Conservation (phyloP, 2,888 invertebrate genomes). For the Nebria salina region DNA sequence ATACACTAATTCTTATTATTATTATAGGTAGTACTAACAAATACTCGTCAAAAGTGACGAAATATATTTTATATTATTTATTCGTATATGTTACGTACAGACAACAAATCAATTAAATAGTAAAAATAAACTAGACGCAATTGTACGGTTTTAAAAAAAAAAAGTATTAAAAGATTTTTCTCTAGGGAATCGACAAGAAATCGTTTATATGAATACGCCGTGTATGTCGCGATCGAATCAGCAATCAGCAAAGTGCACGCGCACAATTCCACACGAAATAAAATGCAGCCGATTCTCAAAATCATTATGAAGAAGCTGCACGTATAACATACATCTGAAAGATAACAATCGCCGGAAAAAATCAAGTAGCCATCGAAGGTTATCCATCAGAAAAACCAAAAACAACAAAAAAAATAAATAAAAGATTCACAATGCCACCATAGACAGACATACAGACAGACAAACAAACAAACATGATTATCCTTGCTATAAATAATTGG, state of each 20-base stretch:
- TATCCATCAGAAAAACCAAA: background rate
- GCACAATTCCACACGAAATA: background rate
- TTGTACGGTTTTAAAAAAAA: too few relatives aligned
- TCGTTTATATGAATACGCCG: constrained; percentile 35
- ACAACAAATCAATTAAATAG: too few relatives aligned
- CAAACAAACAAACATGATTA: constrained; percentile 16
- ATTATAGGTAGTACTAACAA: too few relatives aligned
- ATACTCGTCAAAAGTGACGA: too few relatives aligned
- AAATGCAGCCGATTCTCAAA: constrained; percentile 4
- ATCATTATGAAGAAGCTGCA: constrained; percentile 18
- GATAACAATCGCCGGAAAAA: constrained; percentile 14
- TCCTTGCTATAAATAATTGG: constrained; percentile 18
- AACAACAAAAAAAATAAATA: background rate
- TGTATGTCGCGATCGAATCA: constrained; percentile 18
- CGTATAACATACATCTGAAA: background rate
- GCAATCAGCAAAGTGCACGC: background rate
- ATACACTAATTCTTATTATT: too few relatives aligned
- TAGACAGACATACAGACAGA: too few relatives aligned
- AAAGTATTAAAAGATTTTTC: constrained; percentile 13
- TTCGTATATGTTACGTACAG: too few relatives aligned
- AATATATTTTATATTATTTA: too few relatives aligned
- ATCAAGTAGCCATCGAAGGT: constrained; percentile 15
- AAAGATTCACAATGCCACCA: constrained; percentile 18
- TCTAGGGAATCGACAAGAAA: constrained; percentile 41
- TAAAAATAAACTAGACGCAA: too few relatives aligned